A percentile compares a stretch with the other conserved stretches of the same genome.
Conservation (phyloP, 2,797 vertebrate genomes). For the Karalla daura region DNA sequence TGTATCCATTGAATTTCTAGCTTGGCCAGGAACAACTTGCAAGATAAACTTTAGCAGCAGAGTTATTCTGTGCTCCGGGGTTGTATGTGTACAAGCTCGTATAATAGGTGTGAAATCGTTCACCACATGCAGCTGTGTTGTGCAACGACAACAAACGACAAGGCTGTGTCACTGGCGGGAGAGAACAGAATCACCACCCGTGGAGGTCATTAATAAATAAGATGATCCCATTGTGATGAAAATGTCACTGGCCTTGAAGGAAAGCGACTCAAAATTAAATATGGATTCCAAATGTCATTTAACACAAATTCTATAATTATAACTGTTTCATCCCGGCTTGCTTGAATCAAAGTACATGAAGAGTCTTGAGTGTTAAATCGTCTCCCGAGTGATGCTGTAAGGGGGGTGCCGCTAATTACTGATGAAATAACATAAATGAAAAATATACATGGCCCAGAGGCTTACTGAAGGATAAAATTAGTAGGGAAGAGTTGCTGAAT, state of each 20-base stretch:
- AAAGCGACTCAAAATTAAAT: background rate
- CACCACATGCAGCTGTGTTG: background rate
- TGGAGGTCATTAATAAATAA: background rate
- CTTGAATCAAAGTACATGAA: background rate
- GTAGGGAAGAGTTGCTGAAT: constrained; percentile 28
- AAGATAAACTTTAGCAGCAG: background rate
- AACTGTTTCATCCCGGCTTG: background rate
- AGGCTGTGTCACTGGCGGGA: background rate
- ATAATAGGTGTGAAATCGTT: too few species aligned
- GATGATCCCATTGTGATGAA: background rate
- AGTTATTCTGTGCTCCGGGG: background rate
- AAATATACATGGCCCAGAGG: constrained; percentile 24
- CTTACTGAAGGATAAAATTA: constrained; percentile 27
- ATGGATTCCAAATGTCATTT: constrained; percentile 8
- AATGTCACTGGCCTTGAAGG: constrained; percentile 1
- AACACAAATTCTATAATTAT: background rate
- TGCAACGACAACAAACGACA: background rate
- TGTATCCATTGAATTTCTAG: background rate
- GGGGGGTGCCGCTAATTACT: constrained; percentile 29
- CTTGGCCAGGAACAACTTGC: background rate
- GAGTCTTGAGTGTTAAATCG: background rate
- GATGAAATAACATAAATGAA: constrained; percentile 22
- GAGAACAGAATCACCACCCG: background rate
- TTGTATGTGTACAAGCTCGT: background rate
- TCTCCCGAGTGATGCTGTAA: constrained; percentile 1